Conservation (phyloP, 2,113 vertebrate species). For the Danionella cerebrum region DNA sequence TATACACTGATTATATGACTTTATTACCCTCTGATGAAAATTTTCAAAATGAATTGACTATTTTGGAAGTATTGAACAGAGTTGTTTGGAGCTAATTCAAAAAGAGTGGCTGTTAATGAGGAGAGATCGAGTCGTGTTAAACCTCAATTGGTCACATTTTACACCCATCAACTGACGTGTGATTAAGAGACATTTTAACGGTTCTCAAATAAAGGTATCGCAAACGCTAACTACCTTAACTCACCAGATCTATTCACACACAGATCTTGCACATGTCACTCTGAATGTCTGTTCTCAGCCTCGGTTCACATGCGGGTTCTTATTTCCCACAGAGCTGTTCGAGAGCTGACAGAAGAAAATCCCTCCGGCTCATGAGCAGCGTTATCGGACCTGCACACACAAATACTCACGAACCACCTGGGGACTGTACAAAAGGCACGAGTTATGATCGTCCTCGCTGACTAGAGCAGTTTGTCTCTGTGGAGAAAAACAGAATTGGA, state of each 20-base stretch:
- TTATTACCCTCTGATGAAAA: no score
- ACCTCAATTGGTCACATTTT: no score
- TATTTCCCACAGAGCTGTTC: not conserved
- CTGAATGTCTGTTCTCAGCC: not conserved
- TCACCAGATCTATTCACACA: not conserved
- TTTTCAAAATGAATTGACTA: no score
- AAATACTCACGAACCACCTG: not conserved
- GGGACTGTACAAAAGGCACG: not conserved
- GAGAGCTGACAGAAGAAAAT: constrained; percentile 1
- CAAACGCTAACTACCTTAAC: no score
- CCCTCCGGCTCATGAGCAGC: not conserved
- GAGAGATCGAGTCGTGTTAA: no score
- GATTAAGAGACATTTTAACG: no score
- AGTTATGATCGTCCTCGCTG: not conserved
- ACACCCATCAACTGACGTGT: no score
- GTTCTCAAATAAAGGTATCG: no score
- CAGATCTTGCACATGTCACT: not conserved
- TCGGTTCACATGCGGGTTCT: not conserved
- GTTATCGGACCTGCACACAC: not conserved
- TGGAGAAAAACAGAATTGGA: not conserved
- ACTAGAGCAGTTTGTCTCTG: not conserved
- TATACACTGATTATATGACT: no score
- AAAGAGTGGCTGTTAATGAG: no score
- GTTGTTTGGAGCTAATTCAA: no score
- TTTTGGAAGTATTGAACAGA: no score